Conservation (phyloP, 2,113 vertebrate species). For the Phylloscopus whistleri region DNA sequence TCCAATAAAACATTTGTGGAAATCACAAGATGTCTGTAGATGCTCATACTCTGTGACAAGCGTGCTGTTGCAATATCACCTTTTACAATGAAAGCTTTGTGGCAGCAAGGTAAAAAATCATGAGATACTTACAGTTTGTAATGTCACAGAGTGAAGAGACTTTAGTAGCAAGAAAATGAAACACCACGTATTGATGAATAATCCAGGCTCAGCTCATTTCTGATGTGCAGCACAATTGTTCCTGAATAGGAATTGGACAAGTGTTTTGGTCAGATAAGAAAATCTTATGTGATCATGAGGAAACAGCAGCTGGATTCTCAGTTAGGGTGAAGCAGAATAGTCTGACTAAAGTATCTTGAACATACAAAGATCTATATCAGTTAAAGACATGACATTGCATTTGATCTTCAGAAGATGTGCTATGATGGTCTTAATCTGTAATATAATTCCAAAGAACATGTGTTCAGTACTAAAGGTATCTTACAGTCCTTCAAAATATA, state of each 20-base stretch:
- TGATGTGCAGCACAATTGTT: neutral
- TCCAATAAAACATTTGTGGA: neutral
- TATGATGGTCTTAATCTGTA: neutral
- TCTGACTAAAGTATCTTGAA: neutral
- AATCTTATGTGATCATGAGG: neutral
- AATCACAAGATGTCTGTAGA: neutral
- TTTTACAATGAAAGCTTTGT: neutral
- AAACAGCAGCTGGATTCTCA: neutral
- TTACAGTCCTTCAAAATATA: neutral
- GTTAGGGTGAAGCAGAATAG: neutral
- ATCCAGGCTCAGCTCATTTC: neutral
- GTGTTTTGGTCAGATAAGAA: slow-evolving; percentile 39
- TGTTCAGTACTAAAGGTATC: neutral
- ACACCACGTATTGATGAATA: neutral
- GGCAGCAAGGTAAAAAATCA: neutral
- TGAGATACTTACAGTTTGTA: neutral
- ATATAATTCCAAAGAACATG: neutral
- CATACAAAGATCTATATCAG: neutral
- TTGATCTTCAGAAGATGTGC: neutral
- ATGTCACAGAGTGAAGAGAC: neutral
- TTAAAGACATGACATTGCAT: neutral
- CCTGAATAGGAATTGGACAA: neutral
- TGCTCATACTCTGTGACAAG: neutral
- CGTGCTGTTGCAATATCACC: neutral
- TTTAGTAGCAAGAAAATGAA: neutral